Conservation (phyloP, 2,797 vertebrate species). For the Eospalax fontanierii region DNA sequence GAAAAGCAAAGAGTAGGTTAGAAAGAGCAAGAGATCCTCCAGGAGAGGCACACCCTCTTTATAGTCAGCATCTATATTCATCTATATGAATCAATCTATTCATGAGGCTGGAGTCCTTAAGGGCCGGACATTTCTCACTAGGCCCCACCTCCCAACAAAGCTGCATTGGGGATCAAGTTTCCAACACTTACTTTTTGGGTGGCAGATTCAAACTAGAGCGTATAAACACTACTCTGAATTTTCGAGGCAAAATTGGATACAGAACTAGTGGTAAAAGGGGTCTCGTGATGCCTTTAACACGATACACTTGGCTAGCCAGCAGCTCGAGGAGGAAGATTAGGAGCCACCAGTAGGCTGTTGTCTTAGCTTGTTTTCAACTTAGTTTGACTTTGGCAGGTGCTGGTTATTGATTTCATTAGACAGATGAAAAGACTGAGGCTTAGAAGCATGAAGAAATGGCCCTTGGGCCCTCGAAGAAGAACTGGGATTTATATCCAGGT, state of each 20-base stretch:
- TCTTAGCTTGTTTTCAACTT: background rate
- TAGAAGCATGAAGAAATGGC: background rate
- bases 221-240: background rate
- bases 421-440: background rate
- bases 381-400: background rate
- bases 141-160: too few relatives aligned
- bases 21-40: background rate
- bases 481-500: background rate
- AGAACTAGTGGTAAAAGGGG: background rate
- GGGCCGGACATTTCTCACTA: too few relatives aligned
- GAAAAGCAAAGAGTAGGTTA: background rate
- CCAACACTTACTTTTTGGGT: background rate
- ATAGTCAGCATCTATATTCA: background rate
- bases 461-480: background rate
- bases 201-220: background rate
- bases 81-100: background rate
- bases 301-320: background rate
- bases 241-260: background rate
- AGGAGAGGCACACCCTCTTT: too few relatives aligned
- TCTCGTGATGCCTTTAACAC: too few relatives aligned
- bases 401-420: background rate
- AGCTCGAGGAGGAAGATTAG: background rate
- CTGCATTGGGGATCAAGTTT: background rate
- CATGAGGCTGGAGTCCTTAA: background rate
- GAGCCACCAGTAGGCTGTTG: accelerated